phyloP scores from a whole-genome alignment of 2,888 invertebrate species.

The Artemia sp. region DNA sequence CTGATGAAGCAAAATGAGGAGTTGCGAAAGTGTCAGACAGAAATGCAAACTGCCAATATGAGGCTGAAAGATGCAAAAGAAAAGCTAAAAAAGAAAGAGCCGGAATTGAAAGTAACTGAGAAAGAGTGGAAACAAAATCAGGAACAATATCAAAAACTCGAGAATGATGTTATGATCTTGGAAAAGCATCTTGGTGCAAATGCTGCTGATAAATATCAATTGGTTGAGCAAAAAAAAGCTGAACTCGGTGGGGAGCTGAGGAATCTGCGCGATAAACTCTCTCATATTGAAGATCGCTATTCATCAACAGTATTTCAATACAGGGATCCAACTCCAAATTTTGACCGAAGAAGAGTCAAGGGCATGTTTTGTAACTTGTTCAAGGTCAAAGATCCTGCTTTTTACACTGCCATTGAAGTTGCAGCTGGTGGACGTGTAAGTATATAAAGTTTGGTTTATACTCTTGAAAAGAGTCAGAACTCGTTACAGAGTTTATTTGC shows the following conservation, averaged over 20 bases:
- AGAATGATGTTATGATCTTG: conserved; percentile 31
- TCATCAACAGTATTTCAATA: conserved; percentile 48
- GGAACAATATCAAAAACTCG: conserved; percentile 27
- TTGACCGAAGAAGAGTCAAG: conserved; percentile 44
- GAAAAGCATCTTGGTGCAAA: conserved; percentile 33
- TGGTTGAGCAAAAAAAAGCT: conserved; percentile 39
- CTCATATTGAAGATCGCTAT: conserved; percentile 38
- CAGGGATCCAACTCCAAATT: conserved; percentile 55
- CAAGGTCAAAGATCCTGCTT: conserved; percentile 44
- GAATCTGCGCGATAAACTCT: conserved; percentile 39
- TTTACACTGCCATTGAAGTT: conserved; percentile 63
- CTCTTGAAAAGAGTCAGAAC: no score
- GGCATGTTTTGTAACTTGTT: conserved; percentile 50
- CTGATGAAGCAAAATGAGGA: conserved; percentile 60
- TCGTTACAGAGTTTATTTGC: no score
- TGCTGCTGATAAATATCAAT: conserved; percentile 43
- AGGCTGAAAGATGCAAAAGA: conserved; percentile 46
- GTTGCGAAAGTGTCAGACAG: conserved; percentile 50
- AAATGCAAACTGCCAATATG: conserved; percentile 53
- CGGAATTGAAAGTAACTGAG: conserved; percentile 48
- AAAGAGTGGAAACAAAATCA: conserved; percentile 49
- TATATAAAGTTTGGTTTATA: conserved; percentile 22
- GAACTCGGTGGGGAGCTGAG: conserved; percentile 41
- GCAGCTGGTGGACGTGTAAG: conserved; percentile 65
- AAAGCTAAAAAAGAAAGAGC: conserved; percentile 46